Percentiles rank a stretch among this genome's conserved stretches.
Conservation (phyloP, 2,113 vertebrate species). For the Colistium nudipinnis region DNA sequence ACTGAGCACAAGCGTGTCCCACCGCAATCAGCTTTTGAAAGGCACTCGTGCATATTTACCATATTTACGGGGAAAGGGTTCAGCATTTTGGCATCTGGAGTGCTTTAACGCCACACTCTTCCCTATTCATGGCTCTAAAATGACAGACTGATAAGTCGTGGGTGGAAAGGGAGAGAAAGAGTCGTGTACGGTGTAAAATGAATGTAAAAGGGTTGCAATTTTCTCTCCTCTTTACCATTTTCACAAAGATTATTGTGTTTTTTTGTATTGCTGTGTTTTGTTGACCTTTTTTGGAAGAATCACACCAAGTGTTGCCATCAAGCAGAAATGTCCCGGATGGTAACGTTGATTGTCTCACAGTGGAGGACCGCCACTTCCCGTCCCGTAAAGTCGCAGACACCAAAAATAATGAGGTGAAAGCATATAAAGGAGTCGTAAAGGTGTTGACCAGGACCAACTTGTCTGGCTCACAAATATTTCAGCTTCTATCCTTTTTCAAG, state of each 20-base stretch:
- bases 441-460: constrained; percentile 43
- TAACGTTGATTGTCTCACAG: not conserved
- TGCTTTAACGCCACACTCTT: constrained; percentile 2
- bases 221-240: not conserved
- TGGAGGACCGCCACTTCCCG: not conserved
- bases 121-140: constrained; percentile 1
- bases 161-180: not conserved
- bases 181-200: constrained; percentile 13
- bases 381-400: too few species aligned
- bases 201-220: constrained; percentile 43
- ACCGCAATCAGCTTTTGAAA: not conserved
- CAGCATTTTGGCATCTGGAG: constrained; percentile 4
- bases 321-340: not conserved
- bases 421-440: too few species aligned
- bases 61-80: constrained; percentile 15
- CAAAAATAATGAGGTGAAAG: too few species aligned
- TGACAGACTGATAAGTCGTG: not conserved
- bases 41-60: constrained; percentile 4
- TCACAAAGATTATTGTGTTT: constrained; percentile 3
- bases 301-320: not conserved
- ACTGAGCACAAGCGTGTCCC: not conserved
- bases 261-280: constrained; percentile 53
- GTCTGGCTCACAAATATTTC: constrained; percentile 11
- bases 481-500: not conserved
- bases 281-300: constrained; percentile 19